Conservation (phyloP, 2,113 vertebrate genomes). For the Calidris pugnax region DNA sequence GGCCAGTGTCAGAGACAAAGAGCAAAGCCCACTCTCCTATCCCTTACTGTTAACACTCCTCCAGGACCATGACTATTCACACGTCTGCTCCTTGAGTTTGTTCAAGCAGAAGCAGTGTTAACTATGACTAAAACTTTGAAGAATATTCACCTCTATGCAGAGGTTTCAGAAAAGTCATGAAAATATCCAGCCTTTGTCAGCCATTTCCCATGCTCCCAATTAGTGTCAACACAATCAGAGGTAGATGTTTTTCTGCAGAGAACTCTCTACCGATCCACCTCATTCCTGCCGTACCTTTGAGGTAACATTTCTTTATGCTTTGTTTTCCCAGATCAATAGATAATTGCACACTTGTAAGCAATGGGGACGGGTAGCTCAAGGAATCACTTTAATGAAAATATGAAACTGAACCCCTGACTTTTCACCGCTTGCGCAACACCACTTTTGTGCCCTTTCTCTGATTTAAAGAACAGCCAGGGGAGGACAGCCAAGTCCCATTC, state of each 20-base stretch:
- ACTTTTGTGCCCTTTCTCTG: not conserved
- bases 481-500: not conserved
- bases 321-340: not conserved
- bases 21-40: not conserved
- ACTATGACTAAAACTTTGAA: not conserved
- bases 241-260: not conserved
- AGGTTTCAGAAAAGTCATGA: not conserved
- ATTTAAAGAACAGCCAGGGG: not conserved
- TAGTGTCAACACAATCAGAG: not conserved
- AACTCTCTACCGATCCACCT: not conserved
- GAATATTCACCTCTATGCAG: not conserved
- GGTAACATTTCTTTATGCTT: not conserved
- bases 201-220: not conserved
- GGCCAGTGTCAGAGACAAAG: not conserved
- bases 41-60: not conserved
- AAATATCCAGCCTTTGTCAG: not conserved
- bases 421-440: not conserved
- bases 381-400: not conserved
- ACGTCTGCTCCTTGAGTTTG: not conserved
- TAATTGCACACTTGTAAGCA: not conserved
- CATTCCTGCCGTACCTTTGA: not conserved
- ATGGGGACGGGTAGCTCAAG: not conserved
- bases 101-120: not conserved
- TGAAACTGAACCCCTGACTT: not conserved
- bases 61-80: not conserved